Conservation (phyloP, 1,140 invertebrate species). For the Tetranychus urticae region DNA sequence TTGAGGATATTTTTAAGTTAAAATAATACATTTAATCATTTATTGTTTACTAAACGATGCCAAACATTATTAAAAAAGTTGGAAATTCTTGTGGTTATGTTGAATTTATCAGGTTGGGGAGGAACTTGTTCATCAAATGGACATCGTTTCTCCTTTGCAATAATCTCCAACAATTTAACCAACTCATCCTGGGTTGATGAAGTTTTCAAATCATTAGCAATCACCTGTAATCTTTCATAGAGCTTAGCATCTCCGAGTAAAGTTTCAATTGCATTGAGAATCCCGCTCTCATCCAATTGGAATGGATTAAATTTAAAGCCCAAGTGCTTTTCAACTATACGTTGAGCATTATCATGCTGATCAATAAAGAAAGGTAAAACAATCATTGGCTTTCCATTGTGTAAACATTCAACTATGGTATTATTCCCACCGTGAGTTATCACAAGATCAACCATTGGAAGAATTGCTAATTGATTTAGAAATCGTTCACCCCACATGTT, state of each 20-base stretch:
- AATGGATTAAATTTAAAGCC: background rate
- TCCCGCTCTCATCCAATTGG: background rate
- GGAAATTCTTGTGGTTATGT: too few relatives aligned
- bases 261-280: background rate
- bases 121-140: too few relatives aligned
- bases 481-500: conserved; percentile 1
- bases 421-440: conserved; percentile 1
- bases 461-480: background rate
- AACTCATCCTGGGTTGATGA: background rate
- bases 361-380: conserved; percentile 5
- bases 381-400: background rate
- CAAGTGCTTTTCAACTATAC: conserved; percentile 6
- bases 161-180: background rate
- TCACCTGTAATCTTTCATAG: background rate
- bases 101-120: too few relatives aligned
- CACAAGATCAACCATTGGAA: background rate
- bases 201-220: background rate
- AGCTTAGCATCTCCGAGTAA: background rate
- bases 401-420: background rate
- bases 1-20: too few relatives aligned
- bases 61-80: too few relatives aligned
- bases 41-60: too few relatives aligned
- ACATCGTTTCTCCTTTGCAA: background rate
- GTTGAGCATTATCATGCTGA: conserved; percentile 9
- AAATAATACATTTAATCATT: too few relatives aligned